Conservation (phyloP, 2,888 invertebrate species). For the Mythimna ferrago region DNA sequence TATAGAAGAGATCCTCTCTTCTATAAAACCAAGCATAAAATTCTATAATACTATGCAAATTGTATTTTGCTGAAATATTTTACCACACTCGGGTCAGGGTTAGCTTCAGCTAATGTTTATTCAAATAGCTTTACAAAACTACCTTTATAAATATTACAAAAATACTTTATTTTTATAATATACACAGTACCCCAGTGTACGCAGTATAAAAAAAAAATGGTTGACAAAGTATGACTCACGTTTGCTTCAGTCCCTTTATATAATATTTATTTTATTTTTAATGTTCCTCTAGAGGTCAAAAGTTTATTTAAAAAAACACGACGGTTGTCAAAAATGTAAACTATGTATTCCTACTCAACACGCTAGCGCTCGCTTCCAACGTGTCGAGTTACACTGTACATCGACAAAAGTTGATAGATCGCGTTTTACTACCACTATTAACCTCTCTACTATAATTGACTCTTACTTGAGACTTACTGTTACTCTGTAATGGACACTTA, state of each 20-base stretch:
- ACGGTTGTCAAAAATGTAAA: neutral
- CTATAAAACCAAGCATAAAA: no score
- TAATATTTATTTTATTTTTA: neutral
- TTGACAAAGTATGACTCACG: neutral
- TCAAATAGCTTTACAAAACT: conserved; percentile 22
- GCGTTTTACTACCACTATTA: conserved; percentile 70
- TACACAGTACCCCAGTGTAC: neutral
- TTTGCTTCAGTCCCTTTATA: neutral
- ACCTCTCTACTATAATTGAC: conserved; percentile 76
- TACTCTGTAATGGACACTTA: conserved; percentile 67
- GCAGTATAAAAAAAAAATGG: neutral
- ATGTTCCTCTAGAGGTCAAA: neutral
- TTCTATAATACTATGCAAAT: conserved; percentile 46
- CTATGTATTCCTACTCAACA: neutral
- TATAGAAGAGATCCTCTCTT: conserved; percentile 15
- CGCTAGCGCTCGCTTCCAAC: conserved; percentile 14
- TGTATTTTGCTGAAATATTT: conserved; percentile 37
- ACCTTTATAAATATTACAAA: conserved; percentile 1
- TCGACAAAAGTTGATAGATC: conserved; percentile 62
- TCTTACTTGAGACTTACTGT: conserved; percentile 63
- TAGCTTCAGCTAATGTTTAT: conserved; percentile 32
- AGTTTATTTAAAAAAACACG: neutral
- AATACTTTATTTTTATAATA: no score
- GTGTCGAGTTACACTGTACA: conserved; percentile 44
- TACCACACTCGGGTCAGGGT: conserved; percentile 6